Evolutionary conservation across 2,888 invertebrate genomes (phyloP).

Genomic region (Cephalotes varians): DNA sequence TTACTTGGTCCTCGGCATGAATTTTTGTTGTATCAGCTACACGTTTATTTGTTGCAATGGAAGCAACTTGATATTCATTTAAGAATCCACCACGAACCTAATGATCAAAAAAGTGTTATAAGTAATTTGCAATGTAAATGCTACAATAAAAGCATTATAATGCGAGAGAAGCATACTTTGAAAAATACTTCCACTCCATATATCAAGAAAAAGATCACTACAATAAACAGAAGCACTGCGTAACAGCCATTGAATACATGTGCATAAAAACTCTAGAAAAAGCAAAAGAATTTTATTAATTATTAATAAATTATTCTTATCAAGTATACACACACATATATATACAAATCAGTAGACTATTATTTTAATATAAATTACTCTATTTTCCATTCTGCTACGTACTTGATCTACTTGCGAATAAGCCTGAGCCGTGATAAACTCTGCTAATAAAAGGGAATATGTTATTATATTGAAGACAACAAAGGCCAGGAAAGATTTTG

Average conservation of each 20-base stretch:
- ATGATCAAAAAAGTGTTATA: constrained; percentile 57
- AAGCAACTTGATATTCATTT: constrained; percentile 90
- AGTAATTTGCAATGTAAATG: not conserved
- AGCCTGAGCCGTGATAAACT: constrained; percentile 88
- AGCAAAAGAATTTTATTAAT: constrained; percentile 3
- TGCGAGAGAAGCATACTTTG: constrained; percentile 88
- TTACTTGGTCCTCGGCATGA: constrained; percentile 86
- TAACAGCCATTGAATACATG: constrained; percentile 97
- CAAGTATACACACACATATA: not conserved
- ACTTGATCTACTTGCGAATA: constrained; percentile 82
- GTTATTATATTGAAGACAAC: constrained; percentile 95
- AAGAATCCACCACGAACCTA: constrained; percentile 95
- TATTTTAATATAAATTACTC: constrained; percentile 11
- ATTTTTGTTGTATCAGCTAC: constrained; percentile 79
- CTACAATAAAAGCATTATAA: not conserved
- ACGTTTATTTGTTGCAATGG: constrained; percentile 86
- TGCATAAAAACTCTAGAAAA: constrained; percentile 90
- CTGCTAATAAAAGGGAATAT: constrained; percentile 94
- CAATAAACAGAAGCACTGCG: constrained; percentile 95
- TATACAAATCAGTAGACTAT: not conserved
- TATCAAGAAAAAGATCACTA: constrained; percentile 96
- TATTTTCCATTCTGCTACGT: constrained; percentile 26
- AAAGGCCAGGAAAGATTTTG: constrained; percentile 96
- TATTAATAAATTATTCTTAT: constrained; percentile 16
- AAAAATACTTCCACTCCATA: constrained; percentile 98